These are phyloP conservation scores for Tetramorium alpestre DNA, from an alignment of 1,140 invertebrate genomes.

Conservation along the genomic window DNA sequence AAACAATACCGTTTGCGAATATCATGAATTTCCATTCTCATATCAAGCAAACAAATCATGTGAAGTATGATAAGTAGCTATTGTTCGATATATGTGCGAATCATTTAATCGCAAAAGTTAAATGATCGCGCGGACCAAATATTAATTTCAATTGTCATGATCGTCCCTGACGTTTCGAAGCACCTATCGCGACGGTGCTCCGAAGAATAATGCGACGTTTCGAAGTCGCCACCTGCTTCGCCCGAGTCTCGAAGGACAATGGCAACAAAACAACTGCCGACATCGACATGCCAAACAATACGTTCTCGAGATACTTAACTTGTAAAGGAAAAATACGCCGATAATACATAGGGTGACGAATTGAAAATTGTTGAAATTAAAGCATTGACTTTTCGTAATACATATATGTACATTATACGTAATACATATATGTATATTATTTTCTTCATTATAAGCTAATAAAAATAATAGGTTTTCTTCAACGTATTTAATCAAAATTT, in stretches of 20 bases:
- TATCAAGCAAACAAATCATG: not conserved
- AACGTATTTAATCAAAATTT: no score
- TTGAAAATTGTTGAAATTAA: no score
- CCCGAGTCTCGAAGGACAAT: not conserved
- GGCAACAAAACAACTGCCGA: not conserved
- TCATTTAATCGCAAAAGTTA: not conserved
- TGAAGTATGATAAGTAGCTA: not conserved
- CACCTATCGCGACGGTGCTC: not conserved
- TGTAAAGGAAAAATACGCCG: not conserved
- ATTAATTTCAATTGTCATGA: not conserved
- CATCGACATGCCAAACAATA: not conserved
- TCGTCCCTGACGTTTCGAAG: not conserved
- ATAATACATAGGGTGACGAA: no score
- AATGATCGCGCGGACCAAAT: not conserved
- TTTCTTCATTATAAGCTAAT: no score
- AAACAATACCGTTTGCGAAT: not conserved
- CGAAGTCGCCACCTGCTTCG: not conserved
- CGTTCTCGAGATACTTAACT: not conserved
- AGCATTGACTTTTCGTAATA: no score
- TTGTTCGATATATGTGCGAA: not conserved
- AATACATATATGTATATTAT: no score
- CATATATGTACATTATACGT: no score
- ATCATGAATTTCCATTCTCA: not conserved
- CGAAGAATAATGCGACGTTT: not conserved
- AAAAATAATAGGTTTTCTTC: no score